Percentiles rank a stretch among this genome's conserved stretches.
These are phyloP conservation scores for Ibycter americanus DNA, from an alignment of 2,797 vertebrate genomes.

Conservation along the genomic window DNA sequence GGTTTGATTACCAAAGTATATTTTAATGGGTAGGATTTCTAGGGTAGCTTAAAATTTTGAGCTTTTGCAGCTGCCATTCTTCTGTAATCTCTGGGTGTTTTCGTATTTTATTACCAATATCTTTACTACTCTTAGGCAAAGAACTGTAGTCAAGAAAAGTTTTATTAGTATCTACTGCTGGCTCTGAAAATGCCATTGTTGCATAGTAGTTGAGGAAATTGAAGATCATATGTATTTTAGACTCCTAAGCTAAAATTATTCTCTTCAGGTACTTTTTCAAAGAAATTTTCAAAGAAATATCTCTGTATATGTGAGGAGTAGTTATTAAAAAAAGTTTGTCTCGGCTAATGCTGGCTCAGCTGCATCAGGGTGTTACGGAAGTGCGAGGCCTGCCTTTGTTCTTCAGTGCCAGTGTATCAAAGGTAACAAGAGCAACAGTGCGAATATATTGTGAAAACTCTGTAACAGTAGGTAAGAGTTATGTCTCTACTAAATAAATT, in stretches of 20 bases:
- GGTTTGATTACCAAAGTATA: background rate
- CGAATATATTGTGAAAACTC: background rate
- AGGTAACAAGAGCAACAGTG: background rate
- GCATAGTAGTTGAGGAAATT: background rate
- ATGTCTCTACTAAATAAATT: background rate
- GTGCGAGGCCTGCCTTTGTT: background rate
- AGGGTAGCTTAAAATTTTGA: background rate
- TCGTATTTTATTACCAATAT: background rate
- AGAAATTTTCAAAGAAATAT: background rate
- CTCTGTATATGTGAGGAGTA: accelerated
- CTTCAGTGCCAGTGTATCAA: background rate
- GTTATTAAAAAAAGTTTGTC: background rate
- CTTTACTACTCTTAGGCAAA: background rate
- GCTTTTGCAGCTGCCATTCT: background rate
- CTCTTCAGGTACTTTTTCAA: background rate
- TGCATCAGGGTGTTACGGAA: background rate
- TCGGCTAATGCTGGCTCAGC: background rate
- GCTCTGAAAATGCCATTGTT: background rate
- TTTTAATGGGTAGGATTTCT: background rate
- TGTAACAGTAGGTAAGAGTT: background rate
- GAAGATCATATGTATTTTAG: background rate
- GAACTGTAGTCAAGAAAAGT: background rate
- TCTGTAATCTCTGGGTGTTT: background rate
- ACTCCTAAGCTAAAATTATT: background rate
- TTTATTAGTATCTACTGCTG: background rate